These are phyloP conservation scores for Hypolimnas misippus DNA, from an alignment of 2,888 invertebrate genomes.

Conservation along the genomic window DNA sequence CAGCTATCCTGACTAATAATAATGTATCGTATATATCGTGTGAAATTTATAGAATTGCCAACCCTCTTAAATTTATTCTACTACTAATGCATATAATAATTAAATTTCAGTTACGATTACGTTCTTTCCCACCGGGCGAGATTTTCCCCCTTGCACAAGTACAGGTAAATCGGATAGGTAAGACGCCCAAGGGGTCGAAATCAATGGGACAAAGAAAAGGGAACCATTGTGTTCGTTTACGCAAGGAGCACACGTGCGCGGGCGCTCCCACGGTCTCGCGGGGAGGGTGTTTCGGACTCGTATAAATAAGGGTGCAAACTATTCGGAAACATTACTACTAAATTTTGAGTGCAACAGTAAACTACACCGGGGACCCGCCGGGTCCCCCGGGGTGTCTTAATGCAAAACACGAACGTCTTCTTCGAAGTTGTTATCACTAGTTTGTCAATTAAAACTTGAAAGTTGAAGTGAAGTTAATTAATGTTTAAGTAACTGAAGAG, in stretches of 20 bases:
- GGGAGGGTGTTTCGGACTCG: conserved; percentile 63
- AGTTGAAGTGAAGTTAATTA: conserved; percentile 57
- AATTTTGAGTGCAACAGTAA: conserved; percentile 59
- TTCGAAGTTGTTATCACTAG: conserved; percentile 48
- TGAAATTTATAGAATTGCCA: conserved; percentile 69
- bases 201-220: conserved; percentile 75
- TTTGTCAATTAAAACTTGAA: conserved; percentile 62
- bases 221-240: conserved; percentile 74
- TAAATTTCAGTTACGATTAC: conserved; percentile 74
- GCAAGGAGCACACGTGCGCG: conserved; percentile 78
- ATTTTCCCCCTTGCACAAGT: conserved; percentile 71
- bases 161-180: conserved; percentile 80
- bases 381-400: conserved; percentile 54
- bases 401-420: conserved; percentile 36
- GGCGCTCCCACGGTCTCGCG: conserved; percentile 72
- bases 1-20: neutral
- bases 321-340: conserved; percentile 62
- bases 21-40: conserved; percentile 57
- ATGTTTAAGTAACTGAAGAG: conserved; percentile 58
- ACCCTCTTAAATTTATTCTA: conserved; percentile 67
- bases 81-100: conserved; percentile 70
- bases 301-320: conserved; percentile 65
- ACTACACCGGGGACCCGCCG: conserved; percentile 66
- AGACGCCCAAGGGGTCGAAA: conserved; percentile 77
- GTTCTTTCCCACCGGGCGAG: conserved; percentile 76